These are phyloP conservation scores for Nylanderia fulva DNA, from an alignment of 1,140 invertebrate genomes.

Conservation along the genomic window DNA sequence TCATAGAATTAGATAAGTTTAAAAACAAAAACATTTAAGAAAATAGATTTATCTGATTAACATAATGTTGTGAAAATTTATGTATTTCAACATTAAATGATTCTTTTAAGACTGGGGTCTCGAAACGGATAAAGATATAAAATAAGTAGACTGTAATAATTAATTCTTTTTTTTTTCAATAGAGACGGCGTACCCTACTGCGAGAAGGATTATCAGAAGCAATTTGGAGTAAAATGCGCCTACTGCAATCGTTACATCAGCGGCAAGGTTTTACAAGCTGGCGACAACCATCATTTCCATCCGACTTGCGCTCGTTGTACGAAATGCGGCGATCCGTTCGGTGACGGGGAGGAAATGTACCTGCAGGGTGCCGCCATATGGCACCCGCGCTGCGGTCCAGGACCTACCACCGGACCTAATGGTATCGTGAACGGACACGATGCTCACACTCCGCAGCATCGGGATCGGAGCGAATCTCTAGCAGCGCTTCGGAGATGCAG, in stretches of 20 bases:
- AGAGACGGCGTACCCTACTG: slow-evolving; percentile 97
- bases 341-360: slow-evolving; percentile 99
- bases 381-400: slow-evolving; percentile 98
- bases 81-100: neutral
- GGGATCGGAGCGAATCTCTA: slow-evolving; percentile 91
- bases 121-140: neutral
- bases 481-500: slow-evolving; percentile 93
- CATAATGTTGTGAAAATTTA: neutral
- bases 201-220: slow-evolving; percentile 97
- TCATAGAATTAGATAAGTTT: neutral
- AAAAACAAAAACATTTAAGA: neutral
- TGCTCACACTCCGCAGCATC: slow-evolving; percentile 87
- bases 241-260: slow-evolving; percentile 98
- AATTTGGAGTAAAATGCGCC: slow-evolving; percentile 97
- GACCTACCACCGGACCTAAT: slow-evolving; percentile 91
- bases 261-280: slow-evolving; percentile 97
- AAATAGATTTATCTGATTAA: neutral
- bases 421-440: slow-evolving; percentile 88
- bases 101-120: neutral
- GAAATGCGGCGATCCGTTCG: slow-evolving; percentile 98
- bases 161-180: slow-evolving; percentile 61
- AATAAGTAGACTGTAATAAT: neutral
- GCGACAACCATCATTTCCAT: slow-evolving; percentile 99
- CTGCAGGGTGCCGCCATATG: slow-evolving; percentile 98
- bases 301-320: slow-evolving; percentile 98